Percentiles rank a stretch among this genome's conserved stretches.
Evolutionary conservation across 2,797 vertebrate species (phyloP).

Genomic region (Lerista edwardsae): DNA sequence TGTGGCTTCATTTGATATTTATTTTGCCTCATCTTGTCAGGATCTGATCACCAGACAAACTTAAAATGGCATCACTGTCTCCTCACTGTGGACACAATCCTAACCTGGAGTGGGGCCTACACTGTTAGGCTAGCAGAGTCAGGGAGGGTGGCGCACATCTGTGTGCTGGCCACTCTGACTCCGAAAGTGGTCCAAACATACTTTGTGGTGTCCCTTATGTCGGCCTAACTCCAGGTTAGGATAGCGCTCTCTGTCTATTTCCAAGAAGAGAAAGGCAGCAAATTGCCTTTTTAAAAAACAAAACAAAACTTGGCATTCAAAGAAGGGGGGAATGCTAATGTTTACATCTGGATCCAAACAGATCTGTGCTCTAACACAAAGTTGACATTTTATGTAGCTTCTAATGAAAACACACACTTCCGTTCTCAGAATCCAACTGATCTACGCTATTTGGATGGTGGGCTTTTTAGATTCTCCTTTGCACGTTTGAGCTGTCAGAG

Average conservation of each 20-base stretch:
- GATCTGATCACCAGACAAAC: constrained; percentile 58
- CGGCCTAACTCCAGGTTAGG: too few relatives aligned
- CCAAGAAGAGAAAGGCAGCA: constrained; percentile 51
- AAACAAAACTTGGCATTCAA: constrained; percentile 54
- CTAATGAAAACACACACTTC: constrained; percentile 38
- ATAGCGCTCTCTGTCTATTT: too few relatives aligned
- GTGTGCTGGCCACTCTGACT: too few relatives aligned
- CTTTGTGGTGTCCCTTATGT: too few relatives aligned
- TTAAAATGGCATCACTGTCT: constrained; percentile 54
- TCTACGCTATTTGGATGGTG: constrained; percentile 31
- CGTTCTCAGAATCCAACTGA: constrained; percentile 23
- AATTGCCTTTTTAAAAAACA: constrained; percentile 30
- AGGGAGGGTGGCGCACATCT: too few relatives aligned
- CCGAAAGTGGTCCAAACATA: too few relatives aligned
- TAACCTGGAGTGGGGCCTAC: too few relatives aligned
- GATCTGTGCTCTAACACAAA: constrained; percentile 55
- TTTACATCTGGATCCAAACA: constrained; percentile 61
- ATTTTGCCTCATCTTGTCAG: constrained; percentile 30
- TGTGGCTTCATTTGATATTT: not conserved
- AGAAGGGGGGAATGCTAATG: constrained; percentile 54
- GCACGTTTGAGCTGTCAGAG: not conserved
- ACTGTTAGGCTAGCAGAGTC: too few relatives aligned
- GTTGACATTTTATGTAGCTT: constrained; percentile 49
- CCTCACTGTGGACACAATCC: constrained; percentile 42
- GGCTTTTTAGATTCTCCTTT: constrained; percentile 20